phyloP scores from a whole-genome alignment of 1,140 invertebrate genomes.

The Nasonia longicornis region DNA sequence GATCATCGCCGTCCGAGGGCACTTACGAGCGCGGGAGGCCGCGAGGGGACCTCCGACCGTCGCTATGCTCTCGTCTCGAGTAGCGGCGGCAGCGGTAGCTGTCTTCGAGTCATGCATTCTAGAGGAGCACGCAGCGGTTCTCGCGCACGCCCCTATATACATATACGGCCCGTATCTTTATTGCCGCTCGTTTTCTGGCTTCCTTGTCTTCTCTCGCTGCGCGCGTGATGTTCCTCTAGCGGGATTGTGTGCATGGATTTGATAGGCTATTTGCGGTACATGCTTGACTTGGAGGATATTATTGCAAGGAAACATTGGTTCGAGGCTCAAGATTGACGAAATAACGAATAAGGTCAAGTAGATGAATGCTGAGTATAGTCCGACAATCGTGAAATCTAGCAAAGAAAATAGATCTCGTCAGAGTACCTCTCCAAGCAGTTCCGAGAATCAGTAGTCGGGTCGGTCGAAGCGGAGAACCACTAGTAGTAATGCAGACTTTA shows the following conservation, averaged over 20 bases:
- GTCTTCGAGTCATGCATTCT: conserved; percentile 69
- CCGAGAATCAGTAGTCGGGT: not conserved
- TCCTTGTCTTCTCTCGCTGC: conserved; percentile 20
- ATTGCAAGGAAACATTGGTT: not conserved
- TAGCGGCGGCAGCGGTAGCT: conserved; percentile 2
- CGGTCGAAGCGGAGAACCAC: conserved; percentile 54
- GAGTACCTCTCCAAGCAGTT: conserved; percentile 9
- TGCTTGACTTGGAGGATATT: not conserved
- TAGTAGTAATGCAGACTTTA: conserved; percentile 65
- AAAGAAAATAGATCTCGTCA: too few relatives aligned
- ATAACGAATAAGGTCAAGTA: too few relatives aligned
- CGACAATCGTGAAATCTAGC: too few relatives aligned
- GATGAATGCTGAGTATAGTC: too few relatives aligned
- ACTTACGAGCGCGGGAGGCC: conserved; percentile 54
- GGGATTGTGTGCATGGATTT: not conserved
- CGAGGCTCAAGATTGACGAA: conserved; percentile 31
- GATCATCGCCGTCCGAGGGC: conserved; percentile 59
- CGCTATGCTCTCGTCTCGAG: conserved; percentile 19
- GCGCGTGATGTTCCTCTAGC: not conserved
- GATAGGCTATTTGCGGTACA: not conserved
- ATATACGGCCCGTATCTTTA: not conserved
- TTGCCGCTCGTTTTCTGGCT: conserved; percentile 32
- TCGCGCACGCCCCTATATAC: conserved; percentile 41
- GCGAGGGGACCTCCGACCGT: conserved; percentile 60
- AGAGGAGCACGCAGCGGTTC: conserved; percentile 61